Base-by-base conservation (phyloP, 2,797 vertebrate genomes). In the Gadopsis bispinosus region DNA sequence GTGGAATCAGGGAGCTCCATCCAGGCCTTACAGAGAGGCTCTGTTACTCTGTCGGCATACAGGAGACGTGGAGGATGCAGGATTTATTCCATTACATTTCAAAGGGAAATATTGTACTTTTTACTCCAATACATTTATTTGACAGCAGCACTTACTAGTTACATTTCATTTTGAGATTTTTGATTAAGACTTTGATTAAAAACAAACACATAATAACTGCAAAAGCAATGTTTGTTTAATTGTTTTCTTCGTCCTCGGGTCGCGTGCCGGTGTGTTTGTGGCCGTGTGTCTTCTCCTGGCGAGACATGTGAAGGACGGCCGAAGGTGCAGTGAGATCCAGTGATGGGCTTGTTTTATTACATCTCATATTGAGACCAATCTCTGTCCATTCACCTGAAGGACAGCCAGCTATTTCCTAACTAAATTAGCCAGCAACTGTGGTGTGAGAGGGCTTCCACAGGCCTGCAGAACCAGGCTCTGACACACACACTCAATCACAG, bases 291-390 rank as follows among this genome's bases (percentile, higher is more conserved):
- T 75, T 87, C 55, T 63, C 70, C 62, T 55, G 76, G 76, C 33
- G 43, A 87, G 92, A 91, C 90, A 82, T 87, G 87, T 95, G 91
- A 94, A 94, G 94, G 92, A 92, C 91, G 90, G 85, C 89, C 77
- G 88, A 89, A 90, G 92, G 93, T 89, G 90, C 78, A 20, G 74
- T 69, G 90, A 89, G 91, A 90, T 91, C 85, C 85, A 68, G 89
- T 83, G 90, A 90, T 90, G 89, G 88, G 83, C 84, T 83, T 85
- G 90, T 94, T 95, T 94, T 95, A 95, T 95, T 95, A 93, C 94
- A 92, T 93, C 92, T 95, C 92, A 94, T 94, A 95, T 93, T 92
- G 94, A 94, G 92, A 94, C 88, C 91, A 92, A 92, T 94, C 93
- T 93, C 91, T 84, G 91, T 88, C 90, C 91, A 69, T 89, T 92